Evolutionary conservation across 2,113 vertebrate genomes (phyloP), one percentile per base, ranked within the genome.

Genomic region (Cryptomyrus ogoouensis): DNA sequence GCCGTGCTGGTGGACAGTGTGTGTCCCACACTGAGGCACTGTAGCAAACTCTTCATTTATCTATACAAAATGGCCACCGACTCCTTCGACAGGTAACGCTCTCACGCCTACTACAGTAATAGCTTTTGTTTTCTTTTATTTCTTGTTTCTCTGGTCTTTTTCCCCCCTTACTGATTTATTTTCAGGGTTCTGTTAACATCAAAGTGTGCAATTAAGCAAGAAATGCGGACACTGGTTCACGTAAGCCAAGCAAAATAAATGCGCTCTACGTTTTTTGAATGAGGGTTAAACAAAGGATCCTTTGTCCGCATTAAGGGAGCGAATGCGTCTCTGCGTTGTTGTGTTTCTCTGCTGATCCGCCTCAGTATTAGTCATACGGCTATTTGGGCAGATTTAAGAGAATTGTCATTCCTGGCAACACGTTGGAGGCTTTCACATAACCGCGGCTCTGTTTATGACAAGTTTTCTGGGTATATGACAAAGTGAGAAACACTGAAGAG

Each of bases 61-160:
- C 96, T 99, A 93, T 99, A 99, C 96, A 99, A 97, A 94, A 98
- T 99, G 95, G 96, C 97, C 93, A 99, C 98, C 2, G 98, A 99
- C 94, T 99, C 98, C 39, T 99, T 99, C 86, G 98, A 99, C 97
- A 99, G 98, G 98, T 99, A 96, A 49, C 93, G 88, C 12, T 89
- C 74, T 8, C 21, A 13, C 3, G 2, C 39, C 80, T 24, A 27
- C 15, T 89, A 5, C 49, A 58, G 39, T 5, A 8, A n/a, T 7
- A 15, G 46, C 83, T 27, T 56, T 58, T n/a, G 86, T 50, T 27
- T 8, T n/a, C 3, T 74, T 74, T 74, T 5, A 19, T 17, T 5
- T 15, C n/a, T 39, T 35, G n/a, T 2, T 66, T 27, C 62, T 66
- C 56, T 9, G 56, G 7, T n/a, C 24, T 56, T 17, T 19, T 19